These are phyloP conservation scores for Pelagia noctiluca DNA, from an alignment of 30 jellyfish, hydroid and myxozoan species.

Conservation along the genomic window DNA sequence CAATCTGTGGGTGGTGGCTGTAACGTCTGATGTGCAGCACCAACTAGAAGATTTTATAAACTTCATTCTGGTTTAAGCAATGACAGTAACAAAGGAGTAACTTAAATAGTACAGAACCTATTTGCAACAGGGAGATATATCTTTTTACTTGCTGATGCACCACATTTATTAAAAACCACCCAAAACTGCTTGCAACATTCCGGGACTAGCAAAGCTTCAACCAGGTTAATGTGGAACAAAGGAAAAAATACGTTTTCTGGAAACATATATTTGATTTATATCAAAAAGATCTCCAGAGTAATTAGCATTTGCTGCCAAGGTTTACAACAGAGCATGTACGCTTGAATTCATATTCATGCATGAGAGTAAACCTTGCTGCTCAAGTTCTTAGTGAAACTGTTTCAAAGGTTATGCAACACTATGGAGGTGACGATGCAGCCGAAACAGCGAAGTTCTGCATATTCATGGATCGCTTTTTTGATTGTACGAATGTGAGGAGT, in stretches of 20 bases:
- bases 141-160: slow-evolving; percentile 61
- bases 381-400: slow-evolving; percentile 28
- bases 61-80: slow-evolving; percentile 10
- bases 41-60: slow-evolving; percentile 40
- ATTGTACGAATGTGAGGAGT: slow-evolving; percentile 57
- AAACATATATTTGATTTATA: background rate
- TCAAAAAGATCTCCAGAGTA: background rate
- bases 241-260: slow-evolving; percentile 14
- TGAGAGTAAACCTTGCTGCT: slow-evolving; percentile 48
- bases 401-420: background rate
- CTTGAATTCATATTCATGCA: slow-evolving; percentile 31
- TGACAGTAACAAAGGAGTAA: background rate
- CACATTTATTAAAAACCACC: slow-evolving; percentile 57
- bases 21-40: slow-evolving; percentile 75
- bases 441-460: slow-evolving; percentile 67
- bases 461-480: slow-evolving; percentile 61
- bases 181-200: slow-evolving; percentile 39
- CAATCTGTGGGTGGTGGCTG: slow-evolving; percentile 56
- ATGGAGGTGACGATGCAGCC: background rate
- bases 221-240: slow-evolving; percentile 25
- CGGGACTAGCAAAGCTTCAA: slow-evolving; percentile 24
- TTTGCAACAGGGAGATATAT: slow-evolving; percentile 32
- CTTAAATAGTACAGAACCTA: slow-evolving; percentile 9
- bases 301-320: slow-evolving; percentile 39
- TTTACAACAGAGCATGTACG: slow-evolving; percentile 26